Conservation (phyloP, 2,797 vertebrate species). For the Macrochelys suwanniensis region DNA sequence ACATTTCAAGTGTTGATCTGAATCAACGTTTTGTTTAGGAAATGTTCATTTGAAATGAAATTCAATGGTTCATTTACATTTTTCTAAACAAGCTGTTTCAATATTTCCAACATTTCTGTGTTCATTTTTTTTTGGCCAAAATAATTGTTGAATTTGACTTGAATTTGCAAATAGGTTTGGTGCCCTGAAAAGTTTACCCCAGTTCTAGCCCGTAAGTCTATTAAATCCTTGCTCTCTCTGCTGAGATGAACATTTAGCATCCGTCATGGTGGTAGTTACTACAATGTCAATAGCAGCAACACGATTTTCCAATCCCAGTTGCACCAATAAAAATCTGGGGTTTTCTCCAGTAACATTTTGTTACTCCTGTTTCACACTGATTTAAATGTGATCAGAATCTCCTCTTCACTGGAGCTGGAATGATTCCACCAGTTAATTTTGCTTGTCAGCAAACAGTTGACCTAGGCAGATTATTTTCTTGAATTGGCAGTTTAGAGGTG, state of each 20-base stretch:
- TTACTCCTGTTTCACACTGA: accelerated
- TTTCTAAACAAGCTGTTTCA: not conserved
- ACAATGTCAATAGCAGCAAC: not conserved
- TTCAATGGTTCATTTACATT: not conserved
- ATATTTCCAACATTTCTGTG: not conserved
- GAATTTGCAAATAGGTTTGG: not conserved
- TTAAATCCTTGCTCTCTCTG: accelerated
- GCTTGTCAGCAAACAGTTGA: not conserved
- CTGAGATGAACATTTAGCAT: not conserved
- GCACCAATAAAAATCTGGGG: not conserved
- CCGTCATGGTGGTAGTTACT: accelerated
- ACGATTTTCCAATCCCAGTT: not conserved
- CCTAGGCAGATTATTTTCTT: not conserved
- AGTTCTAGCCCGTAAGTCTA: not conserved
- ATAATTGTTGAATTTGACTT: not conserved
- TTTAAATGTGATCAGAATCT: not conserved
- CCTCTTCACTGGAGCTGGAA: not conserved
- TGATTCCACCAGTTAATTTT: not conserved
- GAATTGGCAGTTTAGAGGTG: not conserved
- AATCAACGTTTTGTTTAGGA: not conserved
- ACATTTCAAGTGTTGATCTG: not conserved
- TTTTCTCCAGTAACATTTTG: not conserved
- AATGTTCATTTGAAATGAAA: not conserved
- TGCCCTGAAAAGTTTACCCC: not conserved
- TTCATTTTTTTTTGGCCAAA: not conserved